phyloP scores from a whole-genome alignment of 2,888 invertebrate species.

The Lamproptera curius region DNA sequence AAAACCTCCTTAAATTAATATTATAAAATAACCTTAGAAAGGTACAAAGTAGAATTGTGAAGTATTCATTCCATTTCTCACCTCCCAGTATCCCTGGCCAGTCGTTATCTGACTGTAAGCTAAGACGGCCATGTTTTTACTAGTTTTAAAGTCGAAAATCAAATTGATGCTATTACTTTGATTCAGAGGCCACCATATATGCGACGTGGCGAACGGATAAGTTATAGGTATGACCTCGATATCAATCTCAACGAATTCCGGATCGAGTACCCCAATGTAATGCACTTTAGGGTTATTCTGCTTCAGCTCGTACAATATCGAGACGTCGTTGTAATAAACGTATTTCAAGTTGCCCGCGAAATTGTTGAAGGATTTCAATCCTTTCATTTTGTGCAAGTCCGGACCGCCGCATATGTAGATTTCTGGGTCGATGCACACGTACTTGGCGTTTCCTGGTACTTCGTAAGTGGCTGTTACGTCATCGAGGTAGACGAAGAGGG shows the following conservation, averaged over 20 bases:
- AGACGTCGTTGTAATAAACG: constrained; percentile 95
- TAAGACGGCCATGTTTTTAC: constrained; percentile 88
- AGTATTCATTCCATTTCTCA: constrained; percentile 57
- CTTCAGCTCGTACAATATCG: constrained; percentile 92
- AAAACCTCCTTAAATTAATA: too few species aligned
- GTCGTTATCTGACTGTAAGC: constrained; percentile 90
- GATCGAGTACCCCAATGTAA: constrained; percentile 87
- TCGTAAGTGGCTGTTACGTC: constrained; percentile 83
- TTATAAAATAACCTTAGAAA: too few species aligned
- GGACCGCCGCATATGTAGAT: constrained; percentile 95
- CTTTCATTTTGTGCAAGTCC: constrained; percentile 88
- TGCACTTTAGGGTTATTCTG: constrained; percentile 91
- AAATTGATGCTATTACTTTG: constrained; percentile 85
- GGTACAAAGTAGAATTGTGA: too few species aligned
- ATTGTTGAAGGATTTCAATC: constrained; percentile 89
- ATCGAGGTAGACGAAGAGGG: constrained; percentile 87
- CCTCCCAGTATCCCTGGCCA: constrained; percentile 92
- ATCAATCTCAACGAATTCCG: constrained; percentile 90
- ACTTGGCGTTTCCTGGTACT: constrained; percentile 81
- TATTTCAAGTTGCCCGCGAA: constrained; percentile 94
- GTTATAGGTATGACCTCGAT: constrained; percentile 94
- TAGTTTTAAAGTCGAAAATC: constrained; percentile 92
- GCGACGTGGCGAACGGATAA: constrained; percentile 93
- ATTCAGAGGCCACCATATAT: constrained; percentile 93
- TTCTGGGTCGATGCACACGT: constrained; percentile 94